phyloP scores from a whole-genome alignment of 1,140 invertebrate genomes.

The Procambarus clarkii region DNA sequence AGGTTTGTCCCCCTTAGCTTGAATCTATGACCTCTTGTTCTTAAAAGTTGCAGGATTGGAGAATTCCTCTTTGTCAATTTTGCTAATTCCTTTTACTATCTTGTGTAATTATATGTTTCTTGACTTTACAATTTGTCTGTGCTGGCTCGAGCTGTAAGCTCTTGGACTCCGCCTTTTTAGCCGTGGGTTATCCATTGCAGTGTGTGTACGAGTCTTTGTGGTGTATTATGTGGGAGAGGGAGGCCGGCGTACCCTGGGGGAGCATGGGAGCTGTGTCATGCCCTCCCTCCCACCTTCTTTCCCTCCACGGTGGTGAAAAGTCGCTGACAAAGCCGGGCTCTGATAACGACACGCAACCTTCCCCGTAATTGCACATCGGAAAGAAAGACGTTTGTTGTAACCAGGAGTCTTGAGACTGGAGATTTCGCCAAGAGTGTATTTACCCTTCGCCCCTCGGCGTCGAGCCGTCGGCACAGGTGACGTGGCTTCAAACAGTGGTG shows the following conservation, averaged over 20 bases:
- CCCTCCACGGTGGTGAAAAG: not conserved
- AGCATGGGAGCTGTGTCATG: not conserved
- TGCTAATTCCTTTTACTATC: no score
- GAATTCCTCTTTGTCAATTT: no score
- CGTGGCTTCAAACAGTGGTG: conserved; percentile 46
- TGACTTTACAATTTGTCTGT: no score
- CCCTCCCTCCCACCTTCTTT: not conserved
- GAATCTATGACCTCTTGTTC: no score
- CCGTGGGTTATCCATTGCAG: no score
- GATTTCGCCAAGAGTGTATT: conserved; percentile 48
- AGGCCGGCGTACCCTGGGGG: not conserved
- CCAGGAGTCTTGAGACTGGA: conserved; percentile 40
- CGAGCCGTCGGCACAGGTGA: conserved; percentile 41
- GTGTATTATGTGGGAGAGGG: not conserved
- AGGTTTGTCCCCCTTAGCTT: no score
- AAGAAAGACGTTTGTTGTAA: conserved; percentile 38
- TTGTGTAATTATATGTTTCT: no score
- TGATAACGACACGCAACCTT: conserved; percentile 1
- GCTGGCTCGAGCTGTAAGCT: no score
- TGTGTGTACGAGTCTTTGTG: no score
- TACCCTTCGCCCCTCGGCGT: conserved; percentile 54
- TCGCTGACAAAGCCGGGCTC: not conserved
- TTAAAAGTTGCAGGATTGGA: no score
- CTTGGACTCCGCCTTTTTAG: no score
- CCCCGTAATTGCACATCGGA: conserved; percentile 21